Evolutionary conservation across 2,888 invertebrate species (phyloP), one percentile per base, ranked within the genome.

Genomic region (Brenthis ino): DNA sequence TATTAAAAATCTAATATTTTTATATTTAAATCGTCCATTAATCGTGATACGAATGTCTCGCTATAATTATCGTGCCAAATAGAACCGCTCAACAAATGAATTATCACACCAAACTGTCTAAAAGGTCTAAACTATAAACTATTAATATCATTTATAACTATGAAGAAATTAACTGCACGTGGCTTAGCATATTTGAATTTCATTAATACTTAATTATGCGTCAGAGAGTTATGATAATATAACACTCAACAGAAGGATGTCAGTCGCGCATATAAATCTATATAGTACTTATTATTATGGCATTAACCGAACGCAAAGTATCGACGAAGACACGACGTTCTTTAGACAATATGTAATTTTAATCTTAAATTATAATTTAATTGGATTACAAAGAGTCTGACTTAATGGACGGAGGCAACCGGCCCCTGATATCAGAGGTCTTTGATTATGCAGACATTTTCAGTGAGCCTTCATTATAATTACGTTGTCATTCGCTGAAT

Each of bases 401-500:
- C 80, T 86, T 87, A 88, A 87, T 86, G 86, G 85, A 84, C 76
- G 79, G 77, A 68, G 65, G 65, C 79, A 78, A 77, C 76, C 76
- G 76, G 60, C 77, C 75, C 77, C 77, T 69, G 74, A 71, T 76
- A 75, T 76, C 75, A 72, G 75, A 68, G 66, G 78, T 77, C 76
- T 78, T 78, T 77, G 79, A 80, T 82, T 85, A 80, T 80, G 77
- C 83, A 76, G 79, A 80, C 80, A 79, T 82, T 83, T 83, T 82
- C 82, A 80, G 81, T 82, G 80, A 80, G 79, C 79, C 80, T 76
- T 75, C 74, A 60, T 78, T 77, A 79, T 84, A 86, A 89, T 87
- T 88, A 88, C 76, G 77, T 82, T 86, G 89, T 88, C 87, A 83
- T 78, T 82, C 77, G 70, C 76, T 77, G 80, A 82, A 87, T 85